Evolutionary conservation across 2,888 invertebrate species (phyloP).

Genomic region (Patella depressa): DNA sequence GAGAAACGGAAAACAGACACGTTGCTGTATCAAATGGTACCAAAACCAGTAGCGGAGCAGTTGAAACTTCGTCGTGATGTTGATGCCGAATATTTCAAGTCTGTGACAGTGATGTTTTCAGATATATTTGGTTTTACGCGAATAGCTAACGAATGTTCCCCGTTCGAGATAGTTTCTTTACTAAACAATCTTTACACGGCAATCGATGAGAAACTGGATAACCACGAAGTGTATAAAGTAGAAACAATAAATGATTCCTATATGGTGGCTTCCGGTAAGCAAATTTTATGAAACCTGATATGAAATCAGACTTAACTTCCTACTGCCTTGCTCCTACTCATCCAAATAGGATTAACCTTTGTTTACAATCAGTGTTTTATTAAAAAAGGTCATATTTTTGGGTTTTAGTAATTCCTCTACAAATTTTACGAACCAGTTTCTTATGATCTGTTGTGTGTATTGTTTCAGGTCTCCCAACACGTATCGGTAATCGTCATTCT

Average conservation of each 20-base stretch:
- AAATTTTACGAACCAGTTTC: not conserved
- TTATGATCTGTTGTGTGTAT: not conserved
- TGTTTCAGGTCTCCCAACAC: slow-evolving; percentile 48
- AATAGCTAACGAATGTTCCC: slow-evolving; percentile 31
- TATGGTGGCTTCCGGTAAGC: slow-evolving; percentile 51
- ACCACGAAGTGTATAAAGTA: slow-evolving; percentile 46
- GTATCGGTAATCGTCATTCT: slow-evolving; percentile 51
- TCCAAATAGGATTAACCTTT: too few species aligned
- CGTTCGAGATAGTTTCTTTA: slow-evolving; percentile 41
- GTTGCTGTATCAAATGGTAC: slow-evolving; percentile 59
- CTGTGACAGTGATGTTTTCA: slow-evolving; percentile 46
- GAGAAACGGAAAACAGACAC: slow-evolving; percentile 54
- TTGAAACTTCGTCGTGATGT: slow-evolving; percentile 49
- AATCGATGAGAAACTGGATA: slow-evolving; percentile 42
- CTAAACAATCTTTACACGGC: slow-evolving; percentile 42
- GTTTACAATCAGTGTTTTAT: too few species aligned
- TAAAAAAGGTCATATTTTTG: too few species aligned
- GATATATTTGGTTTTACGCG: slow-evolving; percentile 47
- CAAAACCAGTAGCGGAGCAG: slow-evolving; percentile 52
- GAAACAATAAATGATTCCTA: slow-evolving; percentile 53
- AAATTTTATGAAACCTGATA: too few species aligned
- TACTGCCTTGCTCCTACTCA: too few species aligned
- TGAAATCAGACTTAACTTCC: too few species aligned
- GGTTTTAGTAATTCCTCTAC: too few species aligned
- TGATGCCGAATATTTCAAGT: slow-evolving; percentile 51